Evolutionary conservation across 2,113 vertebrate species (phyloP), one percentile per base, ranked within the genome.

Genomic region (Callithrix jacchus): DNA sequence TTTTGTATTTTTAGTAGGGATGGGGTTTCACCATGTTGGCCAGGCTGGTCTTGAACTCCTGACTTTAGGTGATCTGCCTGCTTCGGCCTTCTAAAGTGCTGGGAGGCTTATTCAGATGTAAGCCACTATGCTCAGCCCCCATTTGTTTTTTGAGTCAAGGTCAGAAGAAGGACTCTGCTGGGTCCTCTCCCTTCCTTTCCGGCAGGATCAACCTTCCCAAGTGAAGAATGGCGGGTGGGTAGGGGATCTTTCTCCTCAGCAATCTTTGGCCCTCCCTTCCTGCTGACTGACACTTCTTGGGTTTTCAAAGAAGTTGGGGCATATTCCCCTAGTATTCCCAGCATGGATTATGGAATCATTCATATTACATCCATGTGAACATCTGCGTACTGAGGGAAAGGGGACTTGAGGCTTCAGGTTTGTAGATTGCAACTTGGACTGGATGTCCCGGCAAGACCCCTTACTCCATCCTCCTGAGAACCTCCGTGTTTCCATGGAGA

Each of bases 121-220:
- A 64, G 61, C 61, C 27, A 14, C 27, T 1, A 2, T 64, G 61
- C 61, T 12, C 6, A 0, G 13, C 61, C 27, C 13, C 61, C 18
- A 5, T 37, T 23, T 17, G 21, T 14, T 30, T 73, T 66, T 76
- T 74, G 42, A 74, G 66, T 54, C 66, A 66, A 45, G 23, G 23
- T 45, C 89, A 47, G 66, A 6, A 70, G 82, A 23, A n/a, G 25
- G 37, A 9, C 20, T 27, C 42, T 23, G 6, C 25, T 17, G 40
- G 49, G 8, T 42, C 8, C n/a, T 61, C 45, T 16, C n/a, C 10
- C 6, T 8, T 8, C 16, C 30, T 20, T 4, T 16, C 0, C 0
- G 9, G 14, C 42, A 20, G 40, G 45, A 14, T 10, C 0, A 4
- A n/a, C 30, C 17, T 56, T 37, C 21, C 27, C 8, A 13, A 17